Conservation (phyloP, 2,888 invertebrate species). For the Criorhina ranunculi region DNA sequence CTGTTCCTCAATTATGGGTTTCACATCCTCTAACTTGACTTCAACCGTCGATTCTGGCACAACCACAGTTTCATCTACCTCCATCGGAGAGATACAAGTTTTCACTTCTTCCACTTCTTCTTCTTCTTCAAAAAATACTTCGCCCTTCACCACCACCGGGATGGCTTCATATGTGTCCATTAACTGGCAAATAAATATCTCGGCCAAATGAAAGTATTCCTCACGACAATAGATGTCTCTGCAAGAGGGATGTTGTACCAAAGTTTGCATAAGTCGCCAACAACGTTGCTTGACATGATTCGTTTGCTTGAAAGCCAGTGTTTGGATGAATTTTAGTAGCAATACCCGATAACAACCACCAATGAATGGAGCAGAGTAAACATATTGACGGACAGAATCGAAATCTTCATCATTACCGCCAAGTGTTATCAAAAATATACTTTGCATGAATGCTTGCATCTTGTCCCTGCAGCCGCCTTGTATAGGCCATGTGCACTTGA, state of each 20-base stretch:
- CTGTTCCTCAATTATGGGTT: constrained; percentile 60
- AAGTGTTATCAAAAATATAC: constrained; percentile 77
- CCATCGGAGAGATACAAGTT: constrained; percentile 18
- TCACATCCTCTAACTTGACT: constrained; percentile 67
- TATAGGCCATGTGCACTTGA: constrained; percentile 80
- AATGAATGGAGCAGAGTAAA: constrained; percentile 80
- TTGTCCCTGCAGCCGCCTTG: constrained; percentile 81
- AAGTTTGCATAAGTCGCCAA: constrained; percentile 82
- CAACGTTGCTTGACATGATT: constrained; percentile 81
- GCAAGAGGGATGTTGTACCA: constrained; percentile 81
- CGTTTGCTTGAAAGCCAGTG: constrained; percentile 82
- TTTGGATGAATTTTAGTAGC: constrained; percentile 82
- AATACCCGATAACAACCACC: constrained; percentile 82
- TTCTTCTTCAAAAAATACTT: constrained; percentile 41
- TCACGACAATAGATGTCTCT: constrained; percentile 81
- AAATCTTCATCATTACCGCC: constrained; percentile 64
- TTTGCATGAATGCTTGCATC: constrained; percentile 80
- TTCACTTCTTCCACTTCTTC: constrained; percentile 62
- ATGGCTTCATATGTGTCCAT: constrained; percentile 83
- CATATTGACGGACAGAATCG: constrained; percentile 61
- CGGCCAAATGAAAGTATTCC: constrained; percentile 83
- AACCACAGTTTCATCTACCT: constrained; percentile 28
- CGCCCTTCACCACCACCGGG: constrained; percentile 73
- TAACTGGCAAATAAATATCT: constrained; percentile 82
- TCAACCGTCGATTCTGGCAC: constrained; percentile 39